phyloP scores from a whole-genome alignment of 2,888 invertebrate genomes.

The Pyrgus malvae region DNA sequence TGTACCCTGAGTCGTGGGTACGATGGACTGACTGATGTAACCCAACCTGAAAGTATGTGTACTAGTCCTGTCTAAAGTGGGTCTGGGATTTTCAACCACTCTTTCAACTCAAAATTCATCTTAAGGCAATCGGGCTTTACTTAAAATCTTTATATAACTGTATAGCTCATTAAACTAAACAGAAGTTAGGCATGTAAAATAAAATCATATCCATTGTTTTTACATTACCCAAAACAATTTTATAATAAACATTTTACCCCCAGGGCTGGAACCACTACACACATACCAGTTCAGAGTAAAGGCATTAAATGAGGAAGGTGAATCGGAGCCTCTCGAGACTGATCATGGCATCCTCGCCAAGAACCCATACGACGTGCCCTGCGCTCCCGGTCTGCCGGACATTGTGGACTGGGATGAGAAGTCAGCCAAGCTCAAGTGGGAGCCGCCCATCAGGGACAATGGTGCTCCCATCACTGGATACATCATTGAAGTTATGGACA shows the following conservation, averaged over 20 bases:
- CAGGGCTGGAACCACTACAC: slow-evolving; percentile 95
- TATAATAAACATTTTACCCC: background rate
- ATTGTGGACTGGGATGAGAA: slow-evolving; percentile 95
- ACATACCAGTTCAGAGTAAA: slow-evolving; percentile 99
- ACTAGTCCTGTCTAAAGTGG: too few relatives aligned
- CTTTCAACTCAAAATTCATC: too few relatives aligned
- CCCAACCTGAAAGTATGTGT: too few relatives aligned
- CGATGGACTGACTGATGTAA: too few relatives aligned
- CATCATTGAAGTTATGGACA: slow-evolving; percentile 95
- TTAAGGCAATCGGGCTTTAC: too few relatives aligned
- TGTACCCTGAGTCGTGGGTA: too few relatives aligned
- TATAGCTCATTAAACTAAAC: too few relatives aligned
- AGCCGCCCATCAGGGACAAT: slow-evolving; percentile 93
- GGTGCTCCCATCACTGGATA: slow-evolving; percentile 97
- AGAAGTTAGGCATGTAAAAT: too few relatives aligned
- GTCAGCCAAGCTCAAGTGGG: slow-evolving; percentile 95
- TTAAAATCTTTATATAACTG: too few relatives aligned
- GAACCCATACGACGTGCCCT: slow-evolving; percentile 96
- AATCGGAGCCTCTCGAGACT: slow-evolving; percentile 96
- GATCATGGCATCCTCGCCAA: slow-evolving; percentile 95
- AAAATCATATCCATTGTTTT: too few relatives aligned
- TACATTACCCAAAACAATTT: too few relatives aligned
- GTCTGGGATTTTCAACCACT: too few relatives aligned
- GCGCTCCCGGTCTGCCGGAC: slow-evolving; percentile 94
- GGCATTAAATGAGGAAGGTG: slow-evolving; percentile 98